These are phyloP conservation scores for Diadophis punctatus DNA, from an alignment of 2,113 vertebrate genomes.

Conservation along the genomic window DNA sequence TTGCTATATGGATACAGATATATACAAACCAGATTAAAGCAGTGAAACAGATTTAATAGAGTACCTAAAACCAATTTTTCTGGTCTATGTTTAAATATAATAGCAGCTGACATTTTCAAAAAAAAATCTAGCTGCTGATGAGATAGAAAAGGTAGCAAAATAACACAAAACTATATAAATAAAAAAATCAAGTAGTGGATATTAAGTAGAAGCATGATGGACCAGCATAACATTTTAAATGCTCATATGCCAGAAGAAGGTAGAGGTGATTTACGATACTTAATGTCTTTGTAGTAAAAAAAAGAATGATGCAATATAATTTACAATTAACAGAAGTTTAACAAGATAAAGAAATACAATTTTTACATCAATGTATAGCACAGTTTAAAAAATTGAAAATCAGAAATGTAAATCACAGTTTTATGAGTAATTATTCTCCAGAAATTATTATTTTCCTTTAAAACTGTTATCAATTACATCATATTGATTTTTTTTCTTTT, in stretches of 20 bases:
- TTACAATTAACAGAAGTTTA: conserved; percentile 29
- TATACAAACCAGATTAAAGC: conserved; percentile 76
- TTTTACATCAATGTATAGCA: not conserved
- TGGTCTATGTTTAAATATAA: conserved; percentile 87
- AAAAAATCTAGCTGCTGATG: conserved; percentile 81
- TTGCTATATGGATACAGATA: not conserved
- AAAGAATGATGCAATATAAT: conserved; percentile 31
- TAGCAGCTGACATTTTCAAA: conserved; percentile 82
- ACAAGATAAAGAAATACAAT: conserved; percentile 38
- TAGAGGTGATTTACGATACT: conserved; percentile 35
- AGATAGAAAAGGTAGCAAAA: conserved; percentile 48
- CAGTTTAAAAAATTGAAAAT: not conserved
- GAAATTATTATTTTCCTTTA: not conserved
- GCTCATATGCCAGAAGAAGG: conserved; percentile 56
- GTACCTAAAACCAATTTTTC: conserved; percentile 80
- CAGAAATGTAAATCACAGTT: not conserved
- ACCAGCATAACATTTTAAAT: conserved; percentile 40
- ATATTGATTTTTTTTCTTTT: not conserved
- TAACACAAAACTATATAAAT: conserved; percentile 24
- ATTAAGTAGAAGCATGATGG: conserved; percentile 43
- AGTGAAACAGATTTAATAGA: conserved; percentile 84
- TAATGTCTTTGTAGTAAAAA: conserved; percentile 17
- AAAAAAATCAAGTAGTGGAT: conserved; percentile 50
- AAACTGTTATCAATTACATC: not conserved
- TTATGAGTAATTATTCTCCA: not conserved